Conservation (phyloP, 2,113 vertebrate species). For the Cheilinus undulatus region DNA sequence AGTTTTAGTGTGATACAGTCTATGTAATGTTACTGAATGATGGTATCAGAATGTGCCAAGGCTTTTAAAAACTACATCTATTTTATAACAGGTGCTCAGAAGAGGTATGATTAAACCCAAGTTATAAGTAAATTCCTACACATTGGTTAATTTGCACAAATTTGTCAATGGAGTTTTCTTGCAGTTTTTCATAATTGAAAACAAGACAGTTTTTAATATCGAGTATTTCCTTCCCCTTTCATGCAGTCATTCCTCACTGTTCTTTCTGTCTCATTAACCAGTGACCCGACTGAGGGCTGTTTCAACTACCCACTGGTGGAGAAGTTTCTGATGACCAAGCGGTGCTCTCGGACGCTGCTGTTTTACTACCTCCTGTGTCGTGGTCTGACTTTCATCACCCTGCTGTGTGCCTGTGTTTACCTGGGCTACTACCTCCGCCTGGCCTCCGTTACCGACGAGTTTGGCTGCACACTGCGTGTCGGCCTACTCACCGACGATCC, state of each 20-base stretch:
- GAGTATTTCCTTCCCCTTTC: no score
- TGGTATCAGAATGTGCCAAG: no score
- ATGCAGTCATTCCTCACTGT: background rate
- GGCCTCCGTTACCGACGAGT: constrained; percentile 90
- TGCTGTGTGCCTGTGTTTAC: constrained; percentile 87
- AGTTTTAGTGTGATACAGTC: no score
- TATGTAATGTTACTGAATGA: no score
- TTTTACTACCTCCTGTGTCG: constrained; percentile 88
- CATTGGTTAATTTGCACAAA: no score
- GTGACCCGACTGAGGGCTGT: constrained; percentile 88
- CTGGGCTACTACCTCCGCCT: constrained; percentile 92
- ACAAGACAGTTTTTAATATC: no score
- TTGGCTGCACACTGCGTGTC: constrained; percentile 89
- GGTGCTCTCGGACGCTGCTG: constrained; percentile 82
- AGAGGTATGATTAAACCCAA: no score
- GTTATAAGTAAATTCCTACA: no score
- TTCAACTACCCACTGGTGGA: constrained; percentile 95
- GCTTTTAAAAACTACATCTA: no score
- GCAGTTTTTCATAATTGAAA: no score
- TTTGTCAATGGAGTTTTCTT: no score
- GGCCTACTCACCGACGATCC: constrained; percentile 88
- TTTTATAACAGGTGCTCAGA: no score
- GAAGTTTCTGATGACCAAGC: constrained; percentile 94
- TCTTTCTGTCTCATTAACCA: background rate
- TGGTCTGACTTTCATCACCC: constrained; percentile 83